phyloP scores from a whole-genome alignment of 92 coral and sea anemone species.

The Epizoanthus rinbou region DNA sequence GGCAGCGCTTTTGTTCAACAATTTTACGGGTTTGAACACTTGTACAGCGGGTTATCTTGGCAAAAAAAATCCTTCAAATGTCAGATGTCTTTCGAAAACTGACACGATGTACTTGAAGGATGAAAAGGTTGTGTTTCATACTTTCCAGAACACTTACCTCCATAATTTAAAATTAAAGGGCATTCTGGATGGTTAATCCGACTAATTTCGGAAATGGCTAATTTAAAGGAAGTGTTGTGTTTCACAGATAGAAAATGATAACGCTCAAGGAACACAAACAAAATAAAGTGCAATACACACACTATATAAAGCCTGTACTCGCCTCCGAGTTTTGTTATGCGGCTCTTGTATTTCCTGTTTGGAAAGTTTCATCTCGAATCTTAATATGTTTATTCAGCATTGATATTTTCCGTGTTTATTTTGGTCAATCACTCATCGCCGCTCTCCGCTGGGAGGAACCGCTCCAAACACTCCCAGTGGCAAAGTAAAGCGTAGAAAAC shows the following conservation, averaged over 20 bases:
- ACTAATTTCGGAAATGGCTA: slow-evolving; percentile 4
- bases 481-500: not conserved
- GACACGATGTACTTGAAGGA: not conserved
- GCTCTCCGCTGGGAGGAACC: not conserved
- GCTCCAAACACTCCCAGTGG: not conserved
- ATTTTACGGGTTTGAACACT: not conserved
- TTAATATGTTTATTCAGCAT: too few relatives aligned
- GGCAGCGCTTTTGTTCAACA: not conserved
- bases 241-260: not conserved
- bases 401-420: too few relatives aligned
- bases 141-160: not conserved
- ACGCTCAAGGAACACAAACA: not conserved
- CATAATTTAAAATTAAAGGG: not conserved
- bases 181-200: not conserved
- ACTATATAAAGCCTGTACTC: not conserved
- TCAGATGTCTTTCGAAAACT: not conserved
- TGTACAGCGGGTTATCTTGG: not conserved
- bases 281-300: not conserved
- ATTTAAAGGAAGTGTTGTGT: not conserved
- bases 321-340: not conserved
- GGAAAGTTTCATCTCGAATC: too few relatives aligned
- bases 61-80: not conserved
- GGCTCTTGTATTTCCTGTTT: too few relatives aligned
- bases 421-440: too few relatives aligned
- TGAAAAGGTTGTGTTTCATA: not conserved